Evolutionary conservation across 2,797 vertebrate species (phyloP).

Genomic region (Danio tinwini): DNA sequence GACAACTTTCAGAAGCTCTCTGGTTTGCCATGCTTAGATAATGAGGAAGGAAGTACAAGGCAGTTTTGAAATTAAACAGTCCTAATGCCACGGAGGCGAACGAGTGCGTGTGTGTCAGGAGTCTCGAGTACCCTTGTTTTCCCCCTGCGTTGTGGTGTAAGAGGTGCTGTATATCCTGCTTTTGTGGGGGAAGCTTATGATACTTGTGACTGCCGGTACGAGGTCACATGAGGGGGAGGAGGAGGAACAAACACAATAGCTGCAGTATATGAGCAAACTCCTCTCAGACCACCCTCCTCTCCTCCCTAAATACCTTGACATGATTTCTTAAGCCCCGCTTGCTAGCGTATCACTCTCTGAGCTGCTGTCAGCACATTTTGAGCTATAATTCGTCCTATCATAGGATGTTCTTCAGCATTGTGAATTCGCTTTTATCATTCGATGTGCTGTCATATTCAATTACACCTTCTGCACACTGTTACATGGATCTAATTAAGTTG

Average conservation of each 20-base stretch:
- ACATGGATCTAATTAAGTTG: no score
- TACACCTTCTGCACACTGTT: background rate
- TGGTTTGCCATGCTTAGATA: conserved; percentile 62
- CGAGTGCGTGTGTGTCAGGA: conserved; percentile 43
- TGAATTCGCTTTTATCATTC: background rate
- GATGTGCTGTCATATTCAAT: background rate
- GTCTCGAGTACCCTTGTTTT: conserved; percentile 49
- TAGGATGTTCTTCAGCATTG: background rate
- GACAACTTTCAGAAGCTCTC: conserved; percentile 44
- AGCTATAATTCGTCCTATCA: background rate
- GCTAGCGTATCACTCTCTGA: conserved; percentile 68
- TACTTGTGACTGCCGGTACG: conserved; percentile 88
- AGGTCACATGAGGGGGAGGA: conserved; percentile 89
- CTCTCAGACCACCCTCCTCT: conserved; percentile 66
- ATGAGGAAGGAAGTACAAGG: conserved; percentile 83
- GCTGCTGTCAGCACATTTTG: conserved; percentile 4
- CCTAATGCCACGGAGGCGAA: conserved; percentile 69
- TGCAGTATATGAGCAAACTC: conserved; percentile 79
- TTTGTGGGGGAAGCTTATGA: conserved; percentile 87
- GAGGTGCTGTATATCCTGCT: conserved; percentile 58
- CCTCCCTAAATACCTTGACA: conserved; percentile 84
- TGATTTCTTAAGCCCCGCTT: conserved; percentile 79
- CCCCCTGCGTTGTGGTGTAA: conserved; percentile 42
- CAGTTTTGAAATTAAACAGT: conserved; percentile 65
- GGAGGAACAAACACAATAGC: conserved; percentile 84